Evolutionary conservation across 2,888 invertebrate species (phyloP).

Genomic region (Hyposoter dolosus): DNA sequence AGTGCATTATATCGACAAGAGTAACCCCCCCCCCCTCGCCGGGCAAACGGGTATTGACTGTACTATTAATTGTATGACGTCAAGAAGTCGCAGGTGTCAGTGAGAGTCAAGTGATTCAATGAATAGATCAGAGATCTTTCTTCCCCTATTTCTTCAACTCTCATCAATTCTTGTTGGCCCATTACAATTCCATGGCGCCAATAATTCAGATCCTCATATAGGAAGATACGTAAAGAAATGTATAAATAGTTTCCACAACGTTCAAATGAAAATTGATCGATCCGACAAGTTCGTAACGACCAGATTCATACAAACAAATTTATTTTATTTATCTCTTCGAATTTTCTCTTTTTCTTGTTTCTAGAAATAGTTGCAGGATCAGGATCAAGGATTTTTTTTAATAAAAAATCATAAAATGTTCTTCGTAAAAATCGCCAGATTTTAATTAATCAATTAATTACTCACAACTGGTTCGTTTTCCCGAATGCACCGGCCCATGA

Average conservation of each 20-base stretch:
- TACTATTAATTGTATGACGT: constrained; percentile 70
- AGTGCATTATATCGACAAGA: too few relatives aligned
- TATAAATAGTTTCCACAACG: background rate
- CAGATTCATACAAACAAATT: background rate
- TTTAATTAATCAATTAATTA: constrained; percentile 18
- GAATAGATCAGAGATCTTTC: constrained; percentile 57
- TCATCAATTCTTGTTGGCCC: constrained; percentile 15
- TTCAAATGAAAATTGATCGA: background rate
- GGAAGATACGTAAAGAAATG: background rate
- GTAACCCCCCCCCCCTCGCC: too few relatives aligned
- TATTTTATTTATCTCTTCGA: background rate
- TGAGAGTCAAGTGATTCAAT: constrained; percentile 78
- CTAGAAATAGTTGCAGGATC: background rate
- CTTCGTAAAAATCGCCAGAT: too few relatives aligned
- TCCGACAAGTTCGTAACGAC: background rate
- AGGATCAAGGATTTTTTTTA: background rate
- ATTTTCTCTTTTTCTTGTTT: background rate
- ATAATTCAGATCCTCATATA: constrained; percentile 3
- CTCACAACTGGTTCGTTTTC: constrained; percentile 81
- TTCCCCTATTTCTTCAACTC: background rate
- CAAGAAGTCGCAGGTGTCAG: constrained; percentile 71
- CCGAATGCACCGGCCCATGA: constrained; percentile 73
- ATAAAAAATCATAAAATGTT: too few relatives aligned
- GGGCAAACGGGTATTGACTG: too few relatives aligned
- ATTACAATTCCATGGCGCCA: constrained; percentile 48